Conservation (phyloP, 2,888 invertebrate genomes). For the Zele albiditarsus region DNA sequence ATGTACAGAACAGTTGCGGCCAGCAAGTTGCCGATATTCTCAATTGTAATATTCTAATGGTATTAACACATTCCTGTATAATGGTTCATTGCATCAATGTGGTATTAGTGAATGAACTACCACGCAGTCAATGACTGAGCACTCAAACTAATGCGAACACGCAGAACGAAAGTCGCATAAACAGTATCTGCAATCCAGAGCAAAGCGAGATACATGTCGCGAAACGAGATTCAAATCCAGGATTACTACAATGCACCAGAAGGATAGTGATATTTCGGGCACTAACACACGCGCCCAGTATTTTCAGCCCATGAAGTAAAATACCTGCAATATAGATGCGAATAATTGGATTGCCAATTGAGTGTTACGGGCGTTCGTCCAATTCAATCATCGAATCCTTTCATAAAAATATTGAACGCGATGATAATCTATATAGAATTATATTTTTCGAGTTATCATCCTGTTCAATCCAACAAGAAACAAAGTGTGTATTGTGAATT, state of each 20-base stretch:
- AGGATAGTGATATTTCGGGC: conserved; percentile 27
- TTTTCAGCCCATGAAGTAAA: conserved; percentile 28
- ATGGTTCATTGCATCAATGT: neutral
- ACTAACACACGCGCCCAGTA: conserved; percentile 31
- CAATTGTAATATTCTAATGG: too few relatives aligned
- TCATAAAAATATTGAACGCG: conserved; percentile 42
- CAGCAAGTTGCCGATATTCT: too few relatives aligned
- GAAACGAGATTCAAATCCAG: conserved; percentile 50
- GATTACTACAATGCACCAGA: conserved; percentile 43
- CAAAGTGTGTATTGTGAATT: too few relatives aligned
- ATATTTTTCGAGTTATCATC: neutral
- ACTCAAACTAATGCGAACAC: neutral
- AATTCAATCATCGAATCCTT: conserved; percentile 51
- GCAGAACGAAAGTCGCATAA: conserved; percentile 19
- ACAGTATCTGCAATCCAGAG: conserved; percentile 38
- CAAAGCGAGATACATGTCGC: conserved; percentile 34
- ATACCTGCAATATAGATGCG: conserved; percentile 46
- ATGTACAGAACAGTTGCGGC: too few relatives aligned
- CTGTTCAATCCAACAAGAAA: too few relatives aligned
- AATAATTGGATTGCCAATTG: conserved; percentile 53
- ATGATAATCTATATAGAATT: neutral
- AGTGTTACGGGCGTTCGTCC: conserved; percentile 40
- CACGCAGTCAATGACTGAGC: conserved; percentile 30
- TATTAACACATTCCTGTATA: too few relatives aligned
- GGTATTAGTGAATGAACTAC: conserved; percentile 26